phyloP scores from a whole-genome alignment of 2,113 vertebrate species.

The Rhynchomys soricoides region DNA sequence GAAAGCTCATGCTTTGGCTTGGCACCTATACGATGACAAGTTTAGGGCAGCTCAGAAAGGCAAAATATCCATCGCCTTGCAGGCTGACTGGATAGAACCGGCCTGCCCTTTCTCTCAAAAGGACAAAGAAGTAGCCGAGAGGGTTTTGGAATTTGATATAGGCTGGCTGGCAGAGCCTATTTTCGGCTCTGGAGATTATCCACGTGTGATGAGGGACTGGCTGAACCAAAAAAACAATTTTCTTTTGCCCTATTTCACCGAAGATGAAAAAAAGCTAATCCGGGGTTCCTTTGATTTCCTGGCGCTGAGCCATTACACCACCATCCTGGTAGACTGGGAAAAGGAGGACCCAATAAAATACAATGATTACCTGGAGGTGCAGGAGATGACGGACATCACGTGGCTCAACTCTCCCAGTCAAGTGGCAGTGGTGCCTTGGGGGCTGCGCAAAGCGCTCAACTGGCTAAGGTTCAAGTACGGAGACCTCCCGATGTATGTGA shows the following conservation, averaged over 20 bases:
- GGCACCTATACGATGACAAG: slow-evolving; percentile 91
- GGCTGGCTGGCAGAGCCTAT: slow-evolving; percentile 97
- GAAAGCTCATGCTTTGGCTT: slow-evolving; percentile 93
- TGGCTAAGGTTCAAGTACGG: slow-evolving; percentile 92
- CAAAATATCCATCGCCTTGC: slow-evolving; percentile 93
- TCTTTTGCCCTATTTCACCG: slow-evolving; percentile 93
- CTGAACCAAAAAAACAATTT: slow-evolving; percentile 89
- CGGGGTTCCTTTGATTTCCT: slow-evolving; percentile 96
- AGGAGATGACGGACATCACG: slow-evolving; percentile 93
- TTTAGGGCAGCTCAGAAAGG: slow-evolving; percentile 92
- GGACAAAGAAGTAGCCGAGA: slow-evolving; percentile 91
- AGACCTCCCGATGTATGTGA: slow-evolving; percentile 91
- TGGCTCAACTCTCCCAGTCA: slow-evolving; percentile 89
- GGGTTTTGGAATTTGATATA: slow-evolving; percentile 92
- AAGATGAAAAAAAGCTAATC: slow-evolving; percentile 89
- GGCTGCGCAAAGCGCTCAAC: slow-evolving; percentile 90
- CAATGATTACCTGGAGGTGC: slow-evolving; percentile 90
- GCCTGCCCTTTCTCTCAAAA: slow-evolving; percentile 93
- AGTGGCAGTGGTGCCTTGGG: slow-evolving; percentile 95
- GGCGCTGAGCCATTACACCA: slow-evolving; percentile 95
- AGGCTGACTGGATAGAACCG: slow-evolving; percentile 96
- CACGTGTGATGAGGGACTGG: slow-evolving; percentile 93
- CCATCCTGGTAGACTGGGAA: slow-evolving; percentile 92
- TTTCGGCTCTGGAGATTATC: slow-evolving; percentile 95
- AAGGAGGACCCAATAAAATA: slow-evolving; percentile 92